Evolutionary conservation across 1,140 invertebrate genomes (phyloP), one percentile per base, ranked within the genome.

Genomic region (Drosophila murphyi): DNA sequence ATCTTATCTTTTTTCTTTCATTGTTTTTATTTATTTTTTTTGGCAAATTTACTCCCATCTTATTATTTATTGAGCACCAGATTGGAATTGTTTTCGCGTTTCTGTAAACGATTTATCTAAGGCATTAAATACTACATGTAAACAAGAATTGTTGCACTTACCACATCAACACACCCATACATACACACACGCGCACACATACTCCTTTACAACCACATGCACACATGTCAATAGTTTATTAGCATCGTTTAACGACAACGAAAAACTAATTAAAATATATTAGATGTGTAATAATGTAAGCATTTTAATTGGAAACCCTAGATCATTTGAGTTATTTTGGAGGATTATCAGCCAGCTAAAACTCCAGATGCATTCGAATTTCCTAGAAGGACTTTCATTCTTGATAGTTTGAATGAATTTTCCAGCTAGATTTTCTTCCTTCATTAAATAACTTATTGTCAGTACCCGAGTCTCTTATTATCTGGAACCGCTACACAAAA

Each of bases 1-100:
- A 20, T 20, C 20, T 20, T 20, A 20, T 20, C 20, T 20, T 20
- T 20, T 20, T 20, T 20, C 20, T 20, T 20, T 45, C 32, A 48
- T 20, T 60, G 43, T 43, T n/a, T n/a, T n/a, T 43, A 43, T 43
- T n/a, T 43, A 43, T n/a, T 43, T 41, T 43, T n/a, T 43, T 10
- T n/a, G 10, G 29, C 47, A 41, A 55, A 31, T 61, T 68, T 61
- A 69, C 31, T 61, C 56, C 50, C 43, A 61, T 34, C 28, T 68
- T 73, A 82, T 88, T 88, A 87, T 87, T 88, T 87, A 87, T 87
- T 86, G 60, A 79, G 76, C 65, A 76, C 55, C 64, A 54, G 12
- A 28, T 35, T 69, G 55, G 64, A 74, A 64, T 71, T 86, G 72
- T 72, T 51, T 47, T 45, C 47, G 62, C 34, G 67, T 29, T 64